Evolutionary conservation across 2,888 invertebrate genomes (phyloP), one percentile per base, ranked within the genome.

Genomic region (Aphodius sticticus): DNA sequence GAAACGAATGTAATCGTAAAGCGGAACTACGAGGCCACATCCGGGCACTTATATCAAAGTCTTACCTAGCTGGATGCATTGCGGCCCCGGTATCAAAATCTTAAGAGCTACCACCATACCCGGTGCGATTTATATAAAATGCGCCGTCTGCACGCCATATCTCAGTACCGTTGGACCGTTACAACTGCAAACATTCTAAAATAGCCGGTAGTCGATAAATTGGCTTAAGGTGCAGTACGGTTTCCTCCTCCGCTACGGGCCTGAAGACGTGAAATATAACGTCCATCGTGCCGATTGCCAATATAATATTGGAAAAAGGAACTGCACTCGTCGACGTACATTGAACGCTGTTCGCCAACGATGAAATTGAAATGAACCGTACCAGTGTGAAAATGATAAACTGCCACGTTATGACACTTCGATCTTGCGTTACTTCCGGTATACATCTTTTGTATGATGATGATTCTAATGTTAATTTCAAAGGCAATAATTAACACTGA

Each of bases 161-260:
- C 53, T 53, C 53, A 53, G 53, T 53, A 53, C 53, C 53, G 53
- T 1, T 12, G 9, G 53, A 53, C 7, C 53, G 53, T 53, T 53
- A 53, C 53, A 53, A 53, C 53, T 53, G 53, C 53, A 53, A 53
- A 53, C 53, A 53, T 53, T 53, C 53, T 53, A 53, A 53, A 53
- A 53, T 53, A 53, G 53, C 53, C 53, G 53, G 53, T 53, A 53
- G 53, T 53, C 53, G 53, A 53, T 53, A 53, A 53, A 53, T 53
- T 53, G 53, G 53, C 12, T 53, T 53, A 53, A 53, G 53, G 53
- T 53, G 53, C 53, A 53, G 53, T 12, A 12, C 53, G 53, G 9
- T 1, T 7, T 1, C 53, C 53, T 53, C 12, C 53, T 53, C 7
- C 53, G 1, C 12, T 12, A 12, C 7, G 7, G 53, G 53, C 53